phyloP scores from a whole-genome alignment of 1,140 invertebrate genomes.

The Trichoplusia ni region DNA sequence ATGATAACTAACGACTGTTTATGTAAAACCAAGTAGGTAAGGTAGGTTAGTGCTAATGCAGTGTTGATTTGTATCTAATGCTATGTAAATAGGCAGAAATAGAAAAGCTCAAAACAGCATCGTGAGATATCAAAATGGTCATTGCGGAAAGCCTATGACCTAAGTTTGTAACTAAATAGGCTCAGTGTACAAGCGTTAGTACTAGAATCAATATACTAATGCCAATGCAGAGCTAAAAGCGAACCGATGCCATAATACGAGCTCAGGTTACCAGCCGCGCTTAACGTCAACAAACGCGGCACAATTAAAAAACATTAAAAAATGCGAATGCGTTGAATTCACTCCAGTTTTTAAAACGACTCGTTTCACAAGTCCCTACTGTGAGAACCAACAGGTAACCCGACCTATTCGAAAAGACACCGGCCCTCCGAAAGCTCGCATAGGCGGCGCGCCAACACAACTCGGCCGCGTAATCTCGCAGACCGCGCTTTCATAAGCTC shows the following conservation, averaged over 20 bases:
- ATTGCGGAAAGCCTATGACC: too few species aligned
- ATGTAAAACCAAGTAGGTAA: too few species aligned
- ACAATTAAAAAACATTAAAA: conserved; percentile 75
- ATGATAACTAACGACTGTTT: too few species aligned
- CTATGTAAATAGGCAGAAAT: too few species aligned
- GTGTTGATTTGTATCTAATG: too few species aligned
- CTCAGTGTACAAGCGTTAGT: neutral
- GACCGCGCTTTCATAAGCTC: conserved; percentile 78
- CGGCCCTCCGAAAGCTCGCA: conserved; percentile 51
- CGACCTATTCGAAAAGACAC: conserved; percentile 51
- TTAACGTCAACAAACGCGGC: conserved; percentile 55
- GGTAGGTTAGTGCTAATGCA: too few species aligned
- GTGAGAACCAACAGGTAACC: conserved; percentile 74
- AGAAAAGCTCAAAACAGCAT: too few species aligned
- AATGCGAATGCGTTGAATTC: conserved; percentile 74
- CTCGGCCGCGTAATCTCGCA: conserved; percentile 52
- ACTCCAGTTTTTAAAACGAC: conserved; percentile 78
- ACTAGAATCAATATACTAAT: neutral
- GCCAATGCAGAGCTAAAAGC: conserved; percentile 25
- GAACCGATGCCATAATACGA: conserved; percentile 35
- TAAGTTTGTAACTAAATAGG: neutral
- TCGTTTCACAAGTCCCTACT: conserved; percentile 77
- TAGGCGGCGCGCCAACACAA: conserved; percentile 45
- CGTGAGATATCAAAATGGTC: too few species aligned
- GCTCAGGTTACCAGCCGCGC: conserved; percentile 34